These are phyloP conservation scores for Phoeniculus purpureus DNA, from an alignment of 2,797 vertebrate species.

Conservation along the genomic window DNA sequence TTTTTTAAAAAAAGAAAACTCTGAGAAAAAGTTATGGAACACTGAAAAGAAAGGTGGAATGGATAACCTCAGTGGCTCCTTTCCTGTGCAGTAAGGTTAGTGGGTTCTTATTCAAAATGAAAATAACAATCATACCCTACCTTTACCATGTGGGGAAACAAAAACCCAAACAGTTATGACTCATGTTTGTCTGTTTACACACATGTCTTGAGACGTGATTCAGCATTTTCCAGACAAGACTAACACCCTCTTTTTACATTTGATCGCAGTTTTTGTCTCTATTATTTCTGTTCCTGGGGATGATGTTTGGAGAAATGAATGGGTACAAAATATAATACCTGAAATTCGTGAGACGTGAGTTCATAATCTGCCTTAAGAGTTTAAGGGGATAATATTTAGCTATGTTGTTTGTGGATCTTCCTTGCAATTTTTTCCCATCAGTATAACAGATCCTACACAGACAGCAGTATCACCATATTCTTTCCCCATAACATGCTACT, in stretches of 20 bases:
- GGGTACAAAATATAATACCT: not conserved
- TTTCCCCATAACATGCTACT: not conserved
- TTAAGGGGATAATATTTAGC: not conserved
- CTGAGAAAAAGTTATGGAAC: not conserved
- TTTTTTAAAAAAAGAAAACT: not conserved
- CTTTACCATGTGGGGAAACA: not conserved
- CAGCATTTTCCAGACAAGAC: not conserved
- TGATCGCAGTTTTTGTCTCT: not conserved
- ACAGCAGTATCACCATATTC: not conserved
- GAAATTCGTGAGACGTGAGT: not conserved
- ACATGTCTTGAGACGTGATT: not conserved
- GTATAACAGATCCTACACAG: not conserved
- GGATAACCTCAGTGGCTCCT: not conserved
- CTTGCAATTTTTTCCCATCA: not conserved
- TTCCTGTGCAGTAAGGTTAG: not conserved
- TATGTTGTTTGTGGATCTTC: not conserved
- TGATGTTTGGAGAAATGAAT: not conserved
- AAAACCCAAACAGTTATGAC: fast-evolving
- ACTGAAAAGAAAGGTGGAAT: not conserved
- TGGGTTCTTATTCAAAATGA: not conserved
- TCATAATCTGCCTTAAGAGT: not conserved
- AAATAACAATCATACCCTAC: not conserved
- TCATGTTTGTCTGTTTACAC: not conserved
- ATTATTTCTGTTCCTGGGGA: not conserved
- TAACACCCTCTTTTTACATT: not conserved